These are phyloP conservation scores for Rafetus swinhoei DNA, from an alignment of 2,113 vertebrate genomes.

Conservation along the genomic window DNA sequence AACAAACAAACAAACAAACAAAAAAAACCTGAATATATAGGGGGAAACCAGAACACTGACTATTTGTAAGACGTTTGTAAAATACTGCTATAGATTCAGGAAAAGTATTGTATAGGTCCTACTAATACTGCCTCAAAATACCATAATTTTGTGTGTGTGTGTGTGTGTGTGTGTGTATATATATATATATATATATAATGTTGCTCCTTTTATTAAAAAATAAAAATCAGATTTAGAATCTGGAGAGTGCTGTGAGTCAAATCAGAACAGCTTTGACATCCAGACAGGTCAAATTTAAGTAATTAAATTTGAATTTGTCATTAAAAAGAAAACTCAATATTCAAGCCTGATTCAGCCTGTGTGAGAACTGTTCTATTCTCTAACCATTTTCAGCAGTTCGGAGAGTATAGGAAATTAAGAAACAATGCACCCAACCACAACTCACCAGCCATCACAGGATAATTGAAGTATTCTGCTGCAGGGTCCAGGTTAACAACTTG, in stretches of 20 bases:
- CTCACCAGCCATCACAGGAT: slow-evolving; percentile 94
- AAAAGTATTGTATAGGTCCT: not conserved
- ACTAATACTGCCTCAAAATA: not conserved
- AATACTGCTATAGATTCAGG: not conserved
- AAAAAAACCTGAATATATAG: not conserved
- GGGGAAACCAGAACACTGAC: not conserved
- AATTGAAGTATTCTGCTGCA: slow-evolving; percentile 92
- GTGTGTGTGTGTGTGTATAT: no score
- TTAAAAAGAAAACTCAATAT: not conserved
- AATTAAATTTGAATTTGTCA: not conserved
- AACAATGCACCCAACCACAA: not conserved
- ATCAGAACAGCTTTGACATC: not conserved
- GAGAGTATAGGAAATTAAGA: not conserved
- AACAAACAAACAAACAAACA: no score
- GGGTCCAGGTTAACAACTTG: slow-evolving; percentile 97
- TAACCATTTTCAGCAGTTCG: not conserved
- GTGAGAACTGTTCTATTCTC: not conserved
- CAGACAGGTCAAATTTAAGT: not conserved
- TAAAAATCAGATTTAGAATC: not conserved
- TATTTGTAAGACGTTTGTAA: not conserved
- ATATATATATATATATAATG: not conserved
- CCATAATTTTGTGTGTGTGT: not conserved
- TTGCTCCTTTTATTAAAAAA: no score
- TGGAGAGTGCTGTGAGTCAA: not conserved
- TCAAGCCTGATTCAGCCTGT: not conserved